These are phyloP conservation scores for Etheostoma spectabile DNA, from an alignment of 2,113 vertebrate species.

Conservation along the genomic window DNA sequence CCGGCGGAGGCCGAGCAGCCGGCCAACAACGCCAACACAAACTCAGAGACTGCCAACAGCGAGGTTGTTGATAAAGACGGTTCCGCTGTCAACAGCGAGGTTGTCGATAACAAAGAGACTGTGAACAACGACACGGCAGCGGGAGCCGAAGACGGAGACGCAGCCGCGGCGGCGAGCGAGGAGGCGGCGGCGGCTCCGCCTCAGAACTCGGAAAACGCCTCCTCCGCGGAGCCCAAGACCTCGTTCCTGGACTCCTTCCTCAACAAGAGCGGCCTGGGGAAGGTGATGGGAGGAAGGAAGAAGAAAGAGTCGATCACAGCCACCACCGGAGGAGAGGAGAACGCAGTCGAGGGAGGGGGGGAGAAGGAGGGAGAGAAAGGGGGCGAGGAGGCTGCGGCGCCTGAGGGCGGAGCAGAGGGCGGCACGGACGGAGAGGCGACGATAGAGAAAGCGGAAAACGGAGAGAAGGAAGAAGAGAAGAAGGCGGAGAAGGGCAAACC, in stretches of 20 bases:
- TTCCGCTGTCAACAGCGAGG: slow-evolving; percentile 52
- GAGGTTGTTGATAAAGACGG: slow-evolving; percentile 67
- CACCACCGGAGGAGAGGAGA: slow-evolving; percentile 65
- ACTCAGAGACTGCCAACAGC: slow-evolving; percentile 71
- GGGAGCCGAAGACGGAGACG: slow-evolving; percentile 46
- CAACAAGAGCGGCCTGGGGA: slow-evolving; percentile 86
- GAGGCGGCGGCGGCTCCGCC: slow-evolving; percentile 58
- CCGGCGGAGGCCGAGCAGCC: slow-evolving; percentile 62
- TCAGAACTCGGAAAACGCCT: slow-evolving; percentile 71
- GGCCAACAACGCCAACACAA: slow-evolving; percentile 32
- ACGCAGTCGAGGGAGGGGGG: slow-evolving; percentile 52
- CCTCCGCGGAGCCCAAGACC: slow-evolving; percentile 78
- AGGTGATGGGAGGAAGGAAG: slow-evolving; percentile 84
- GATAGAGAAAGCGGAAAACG: slow-evolving; percentile 77
- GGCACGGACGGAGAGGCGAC: slow-evolving; percentile 64
- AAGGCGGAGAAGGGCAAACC: slow-evolving; percentile 78
- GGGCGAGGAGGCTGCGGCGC: slow-evolving; percentile 55
- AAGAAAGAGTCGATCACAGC: slow-evolving; percentile 78
- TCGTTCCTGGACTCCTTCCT: slow-evolving; percentile 85
- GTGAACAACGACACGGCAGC: slow-evolving; percentile 64
- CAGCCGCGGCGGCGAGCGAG: slow-evolving; percentile 10
- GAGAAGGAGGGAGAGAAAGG: slow-evolving; percentile 76
- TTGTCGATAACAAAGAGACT: slow-evolving; percentile 73
- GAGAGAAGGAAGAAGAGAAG: slow-evolving; percentile 80
- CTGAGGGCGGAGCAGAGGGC: slow-evolving; percentile 63